Conservation (phyloP, 2,113 vertebrate species). For the Empidonax alnorum region DNA sequence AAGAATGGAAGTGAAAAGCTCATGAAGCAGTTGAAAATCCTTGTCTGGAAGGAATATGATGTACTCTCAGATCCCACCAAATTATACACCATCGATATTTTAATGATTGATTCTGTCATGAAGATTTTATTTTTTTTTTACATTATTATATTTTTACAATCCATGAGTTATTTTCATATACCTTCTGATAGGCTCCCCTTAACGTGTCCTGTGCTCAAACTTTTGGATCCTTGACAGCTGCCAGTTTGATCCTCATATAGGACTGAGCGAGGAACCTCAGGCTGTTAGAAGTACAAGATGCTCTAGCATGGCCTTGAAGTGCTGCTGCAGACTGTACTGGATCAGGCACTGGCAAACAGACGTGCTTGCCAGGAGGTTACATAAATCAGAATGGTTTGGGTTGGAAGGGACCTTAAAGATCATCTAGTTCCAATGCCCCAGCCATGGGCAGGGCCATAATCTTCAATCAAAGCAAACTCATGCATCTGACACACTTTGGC, state of each 20-base stretch:
- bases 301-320: neutral
- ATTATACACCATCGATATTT: neutral
- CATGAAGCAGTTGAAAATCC: neutral
- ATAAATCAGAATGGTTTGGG: neutral
- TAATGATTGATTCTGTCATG: neutral
- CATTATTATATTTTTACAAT: neutral
- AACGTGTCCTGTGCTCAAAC: neutral
- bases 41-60: neutral
- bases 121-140: neutral
- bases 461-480: neutral
- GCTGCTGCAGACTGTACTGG: neutral
- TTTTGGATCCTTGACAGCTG: neutral
- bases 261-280: neutral
- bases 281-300: neutral
- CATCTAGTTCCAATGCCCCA: fast-evolving
- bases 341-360: neutral
- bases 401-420: neutral
- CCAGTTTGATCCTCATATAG: neutral
- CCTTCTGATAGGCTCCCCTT: neutral
- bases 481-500: fast-evolving
- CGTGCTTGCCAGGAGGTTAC: neutral
- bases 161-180: neutral
- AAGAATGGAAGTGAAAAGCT: neutral
- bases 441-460: neutral
- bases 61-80: neutral